Evolutionary conservation across 2,888 invertebrate genomes (phyloP).

Genomic region (Synanthedon myopaeformis): DNA sequence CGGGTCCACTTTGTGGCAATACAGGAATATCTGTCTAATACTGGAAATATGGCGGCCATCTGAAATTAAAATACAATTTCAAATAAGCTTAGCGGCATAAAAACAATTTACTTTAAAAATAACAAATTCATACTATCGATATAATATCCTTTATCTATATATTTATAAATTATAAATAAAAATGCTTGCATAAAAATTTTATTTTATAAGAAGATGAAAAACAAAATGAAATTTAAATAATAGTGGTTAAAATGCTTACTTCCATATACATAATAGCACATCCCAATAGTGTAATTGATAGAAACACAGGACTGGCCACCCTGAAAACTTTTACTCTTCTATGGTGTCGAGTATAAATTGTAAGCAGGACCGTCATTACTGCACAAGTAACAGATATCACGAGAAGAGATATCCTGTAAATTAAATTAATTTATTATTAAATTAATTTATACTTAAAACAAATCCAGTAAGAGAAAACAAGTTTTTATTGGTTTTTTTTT

Average conservation of each 20-base stretch:
- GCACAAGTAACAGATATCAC: constrained; percentile 86
- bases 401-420: constrained; percentile 80
- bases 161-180: background rate
- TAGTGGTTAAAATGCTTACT: constrained; percentile 63
- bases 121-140: too few relatives aligned
- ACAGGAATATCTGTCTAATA: constrained; percentile 85
- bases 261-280: constrained; percentile 94
- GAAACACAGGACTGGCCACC: constrained; percentile 92
- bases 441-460: background rate
- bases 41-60: constrained; percentile 94
- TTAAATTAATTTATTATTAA: background rate
- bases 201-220: too few relatives aligned
- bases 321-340: constrained; percentile 90
- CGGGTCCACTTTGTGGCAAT: constrained; percentile 93
- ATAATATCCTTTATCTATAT: background rate
- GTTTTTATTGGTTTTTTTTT: too few relatives aligned
- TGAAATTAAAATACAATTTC: constrained; percentile 37
- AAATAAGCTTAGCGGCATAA: too few relatives aligned
- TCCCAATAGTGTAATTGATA: constrained; percentile 89
- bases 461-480: too few relatives aligned
- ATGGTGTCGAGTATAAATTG: constrained; percentile 85
- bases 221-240: background rate
- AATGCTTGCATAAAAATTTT: background rate
- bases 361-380: constrained; percentile 79
- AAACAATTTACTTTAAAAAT: background rate